phyloP scores from a whole-genome alignment of 2,888 invertebrate genomes.

The Dicycla oo region DNA sequence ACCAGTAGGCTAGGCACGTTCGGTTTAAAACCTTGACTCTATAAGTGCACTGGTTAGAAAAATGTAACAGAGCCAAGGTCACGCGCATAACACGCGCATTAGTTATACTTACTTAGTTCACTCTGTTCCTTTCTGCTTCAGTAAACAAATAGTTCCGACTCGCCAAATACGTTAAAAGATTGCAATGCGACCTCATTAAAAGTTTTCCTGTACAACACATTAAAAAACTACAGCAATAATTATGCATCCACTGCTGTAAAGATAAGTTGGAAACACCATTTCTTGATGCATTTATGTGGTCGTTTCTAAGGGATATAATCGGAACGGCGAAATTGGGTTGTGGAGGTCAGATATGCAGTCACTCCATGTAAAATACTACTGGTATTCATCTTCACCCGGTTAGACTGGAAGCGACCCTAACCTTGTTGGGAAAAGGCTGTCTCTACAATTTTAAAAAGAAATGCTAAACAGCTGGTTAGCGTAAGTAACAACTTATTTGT shows the following conservation, averaged over 20 bases:
- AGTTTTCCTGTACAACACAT: not conserved
- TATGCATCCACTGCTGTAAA: constrained; percentile 5
- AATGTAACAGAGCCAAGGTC: constrained; percentile 31
- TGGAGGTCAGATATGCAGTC: not conserved
- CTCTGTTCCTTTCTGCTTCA: constrained; percentile 43
- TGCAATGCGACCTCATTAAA: not conserved
- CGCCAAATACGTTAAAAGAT: not conserved
- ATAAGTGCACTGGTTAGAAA: constrained; percentile 4
- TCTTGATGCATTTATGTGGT: not conserved
- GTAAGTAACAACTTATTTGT: not conserved
- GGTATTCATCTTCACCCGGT: not conserved
- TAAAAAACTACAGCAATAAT: not conserved
- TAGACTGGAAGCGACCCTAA: not conserved
- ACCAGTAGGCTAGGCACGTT: not conserved
- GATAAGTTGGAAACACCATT: not conserved
- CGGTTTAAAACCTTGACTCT: constrained; percentile 29
- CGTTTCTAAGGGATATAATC: not conserved
- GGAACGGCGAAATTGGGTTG: no score
- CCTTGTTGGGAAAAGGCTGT: not conserved
- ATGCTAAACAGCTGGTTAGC: not conserved
- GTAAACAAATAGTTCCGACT: constrained; percentile 25
- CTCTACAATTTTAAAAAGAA: not conserved
- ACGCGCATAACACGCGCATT: constrained; percentile 2
- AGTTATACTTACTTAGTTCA: constrained; percentile 7
- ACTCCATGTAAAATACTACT: not conserved